Evolutionary conservation across 2,888 invertebrate species (phyloP), one percentile per base, ranked within the genome.

Genomic region (Ormyrus thymus): DNA sequence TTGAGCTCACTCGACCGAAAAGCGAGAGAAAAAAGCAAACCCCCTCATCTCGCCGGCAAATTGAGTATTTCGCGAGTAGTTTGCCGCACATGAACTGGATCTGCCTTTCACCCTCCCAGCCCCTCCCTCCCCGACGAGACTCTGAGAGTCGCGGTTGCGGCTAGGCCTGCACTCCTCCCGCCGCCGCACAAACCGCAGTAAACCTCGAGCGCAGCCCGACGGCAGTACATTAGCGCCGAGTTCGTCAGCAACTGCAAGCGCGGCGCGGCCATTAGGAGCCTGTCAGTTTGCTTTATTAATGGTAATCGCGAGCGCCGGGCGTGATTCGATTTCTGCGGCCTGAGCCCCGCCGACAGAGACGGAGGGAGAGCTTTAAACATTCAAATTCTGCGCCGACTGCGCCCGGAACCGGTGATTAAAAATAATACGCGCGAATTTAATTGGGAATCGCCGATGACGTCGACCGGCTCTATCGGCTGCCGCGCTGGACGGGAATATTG

Each of bases 181-280:
- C 59, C 29, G 8, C 55, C 13, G 5, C 56, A 5, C 15, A 15
- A 72, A 71, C 77, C 66, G 71, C 78, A 80, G 80, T 53, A 80
- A 76, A 74, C 76, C 74, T 70, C 55, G 5, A 15, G 15, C 15
- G 45, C 64, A 53, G n/a, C 9, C 56, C 55, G 73, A 29, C 55
- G 55, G 58, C 45, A 80, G 66, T 79, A 72, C 80, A 80, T 80
- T 80, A 80, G 69, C 76, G 68, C 29, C 53, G 65, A 77, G 80
- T 80, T 80, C 74, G 74, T 80, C 77, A 77, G 65, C 29, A 15
- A 9, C 53, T 61, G 50, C 46, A 51, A 29, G 29, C n/a, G 11
- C 13, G 62, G 48, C 50, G 29, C 29, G 62, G 48, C 76, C 79
- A 76, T 76, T 79, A 64, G 74, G 13, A 65, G 29, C 10, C 56